Base-by-base conservation (phyloP, 2,797 vertebrate genomes). In the Garrulus glandarius region DNA sequence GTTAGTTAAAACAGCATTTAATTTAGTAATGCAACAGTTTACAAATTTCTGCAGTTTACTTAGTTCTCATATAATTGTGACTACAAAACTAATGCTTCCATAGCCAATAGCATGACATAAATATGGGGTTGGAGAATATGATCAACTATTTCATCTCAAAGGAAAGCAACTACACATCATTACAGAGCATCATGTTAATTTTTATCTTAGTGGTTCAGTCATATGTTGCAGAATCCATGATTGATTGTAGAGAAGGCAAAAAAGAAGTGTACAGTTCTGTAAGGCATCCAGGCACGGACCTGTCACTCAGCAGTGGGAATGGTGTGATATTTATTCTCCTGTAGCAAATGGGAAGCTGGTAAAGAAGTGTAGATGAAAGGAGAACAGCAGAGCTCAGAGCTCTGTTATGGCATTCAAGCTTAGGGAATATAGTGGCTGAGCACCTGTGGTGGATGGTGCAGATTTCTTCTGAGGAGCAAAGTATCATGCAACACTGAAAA, bases 1-100 rank as follows among this genome's bases (percentile, higher is more conserved):
- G 98, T 98, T 98, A 98, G 98, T 98, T 98, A 98, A 98, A 98
- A 98, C 97, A 98, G 97, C 98, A 98, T 98, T 98, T 98, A 98
- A 98, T 98, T 98, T 98, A 98, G 97, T 96, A 75, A 81, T 92
- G 94, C 96, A 98, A 98, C 96, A 98, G 97, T 98, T 98, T 98
- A 97, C 95, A 96, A 94, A 98, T 98, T 98, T 98, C 95, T 94
- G 89, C 95, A 97, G 97, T 98, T 98, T 98, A 95, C 97, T 98
- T 98, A 97, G 96, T 97, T 97, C 95, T 97, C 91, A 30, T 97
- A 76, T 97, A 97, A 98, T 97, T 97, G 96, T 97, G 94, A 82
- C 95, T 89, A 86, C 94, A 96, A 97, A 97, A 93, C 92, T 98
- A 97, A 96, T 91, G 85, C 82, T 91, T 94, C 50, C 77, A 92